phyloP scores from a whole-genome alignment of 2,113 vertebrate species.

The Octodon degus region DNA sequence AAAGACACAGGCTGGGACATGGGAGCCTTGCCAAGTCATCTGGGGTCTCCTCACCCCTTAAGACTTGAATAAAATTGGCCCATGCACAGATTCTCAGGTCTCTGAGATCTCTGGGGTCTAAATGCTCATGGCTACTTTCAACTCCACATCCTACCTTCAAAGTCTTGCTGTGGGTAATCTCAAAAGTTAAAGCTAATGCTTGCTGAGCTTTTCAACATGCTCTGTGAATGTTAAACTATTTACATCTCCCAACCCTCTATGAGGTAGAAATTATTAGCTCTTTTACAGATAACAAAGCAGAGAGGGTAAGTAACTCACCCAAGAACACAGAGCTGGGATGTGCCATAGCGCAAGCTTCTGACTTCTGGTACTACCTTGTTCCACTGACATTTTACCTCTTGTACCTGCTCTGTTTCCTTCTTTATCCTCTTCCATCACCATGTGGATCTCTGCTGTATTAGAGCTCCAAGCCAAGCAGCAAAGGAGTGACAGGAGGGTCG shows the following conservation, averaged over 20 bases:
- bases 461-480: neutral
- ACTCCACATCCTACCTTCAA: neutral
- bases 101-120: neutral
- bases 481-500: neutral
- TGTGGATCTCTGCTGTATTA: neutral
- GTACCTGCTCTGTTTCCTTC: too few relatives aligned
- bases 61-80: neutral
- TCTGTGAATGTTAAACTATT: neutral
- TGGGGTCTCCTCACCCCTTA: neutral
- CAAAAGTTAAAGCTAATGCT: neutral
- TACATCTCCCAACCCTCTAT: neutral
- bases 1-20: neutral
- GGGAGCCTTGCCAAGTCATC: neutral
- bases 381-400: neutral
- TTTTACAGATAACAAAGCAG: neutral
- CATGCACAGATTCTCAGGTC: neutral
- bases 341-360: neutral
- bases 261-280: neutral
- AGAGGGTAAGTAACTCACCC: neutral
- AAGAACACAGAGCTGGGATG: neutral
- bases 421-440: too few relatives aligned
- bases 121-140: neutral
- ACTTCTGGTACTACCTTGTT: neutral
- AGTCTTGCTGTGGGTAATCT: neutral
- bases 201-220: neutral